Conservation (phyloP, 2,888 invertebrate genomes). For the Spisula subtruncata region DNA sequence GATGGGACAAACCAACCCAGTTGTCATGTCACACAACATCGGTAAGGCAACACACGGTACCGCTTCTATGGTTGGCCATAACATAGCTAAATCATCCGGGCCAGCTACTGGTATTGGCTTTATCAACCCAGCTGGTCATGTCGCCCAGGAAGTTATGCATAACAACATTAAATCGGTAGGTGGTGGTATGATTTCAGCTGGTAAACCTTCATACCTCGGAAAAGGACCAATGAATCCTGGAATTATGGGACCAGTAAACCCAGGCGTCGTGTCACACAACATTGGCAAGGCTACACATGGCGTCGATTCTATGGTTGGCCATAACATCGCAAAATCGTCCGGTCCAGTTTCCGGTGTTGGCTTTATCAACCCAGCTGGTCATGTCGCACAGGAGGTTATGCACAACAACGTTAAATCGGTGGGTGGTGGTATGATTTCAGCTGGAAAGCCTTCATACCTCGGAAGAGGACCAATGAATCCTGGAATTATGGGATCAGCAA, state of each 20-base stretch:
- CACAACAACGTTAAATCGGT: too few species aligned
- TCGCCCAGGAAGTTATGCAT: not conserved
- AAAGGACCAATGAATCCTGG: too few species aligned
- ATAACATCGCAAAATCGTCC: not conserved
- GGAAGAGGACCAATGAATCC: too few species aligned
- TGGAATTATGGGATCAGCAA: too few species aligned
- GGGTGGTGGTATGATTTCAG: too few species aligned
- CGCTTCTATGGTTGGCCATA: constrained; percentile 31
- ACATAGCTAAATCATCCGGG: constrained; percentile 32
- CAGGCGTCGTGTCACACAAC: constrained; percentile 29
- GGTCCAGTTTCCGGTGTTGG: not conserved
- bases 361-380: constrained; percentile 38
- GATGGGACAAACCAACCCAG: constrained; percentile 1
- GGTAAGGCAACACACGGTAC: constrained; percentile 35
- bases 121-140: constrained; percentile 32
- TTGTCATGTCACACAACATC: constrained; percentile 35
- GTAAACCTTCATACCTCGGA: too few species aligned
- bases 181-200: too few species aligned
- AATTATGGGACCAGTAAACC: not conserved
- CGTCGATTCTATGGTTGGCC: not conserved
- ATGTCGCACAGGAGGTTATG: not conserved
- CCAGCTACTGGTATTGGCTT: constrained; percentile 21
- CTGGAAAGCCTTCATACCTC: too few species aligned
- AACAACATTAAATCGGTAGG: not conserved
- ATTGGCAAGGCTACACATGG: constrained; percentile 38